Evolutionary conservation across 2,113 vertebrate genomes (phyloP).

Genomic region (Brachyhypopomus occidentalis): DNA sequence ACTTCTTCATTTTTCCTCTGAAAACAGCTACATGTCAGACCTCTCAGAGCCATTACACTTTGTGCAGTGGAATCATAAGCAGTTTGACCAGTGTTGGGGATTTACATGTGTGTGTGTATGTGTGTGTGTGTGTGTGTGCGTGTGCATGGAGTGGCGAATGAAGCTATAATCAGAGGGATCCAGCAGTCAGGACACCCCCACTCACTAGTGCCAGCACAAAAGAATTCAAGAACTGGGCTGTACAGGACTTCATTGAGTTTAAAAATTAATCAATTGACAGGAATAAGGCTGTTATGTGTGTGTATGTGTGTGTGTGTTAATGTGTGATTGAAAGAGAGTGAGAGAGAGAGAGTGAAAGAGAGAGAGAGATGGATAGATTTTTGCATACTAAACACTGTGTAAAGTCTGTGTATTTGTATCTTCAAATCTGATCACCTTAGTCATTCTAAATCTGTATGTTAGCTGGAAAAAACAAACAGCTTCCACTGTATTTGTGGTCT

Average conservation of each 20-base stretch:
- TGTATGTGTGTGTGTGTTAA: no score
- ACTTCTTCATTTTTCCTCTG: no score
- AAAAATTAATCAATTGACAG: no score
- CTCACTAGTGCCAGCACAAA: neutral
- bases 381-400: no score
- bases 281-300: no score
- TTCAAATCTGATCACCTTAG: neutral
- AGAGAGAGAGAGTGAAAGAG: no score
- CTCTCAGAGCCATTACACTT: neutral
- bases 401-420: neutral
- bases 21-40: neutral
- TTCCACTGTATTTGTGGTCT: constrained; percentile 1
- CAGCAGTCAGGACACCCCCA: neutral
- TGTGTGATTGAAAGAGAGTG: no score
- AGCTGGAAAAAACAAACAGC: neutral
- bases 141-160: neutral
- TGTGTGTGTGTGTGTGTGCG: no score
- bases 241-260: no score
- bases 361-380: no score
- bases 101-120: neutral
- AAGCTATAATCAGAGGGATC: neutral
- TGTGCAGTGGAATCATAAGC: neutral
- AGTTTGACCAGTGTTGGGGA: neutral
- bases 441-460: neutral
- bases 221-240: neutral